A percentile compares a stretch with the other conserved stretches of the same genome.
Conservation (phyloP, 2,888 invertebrate species). For the Eupithecia inturbata region DNA sequence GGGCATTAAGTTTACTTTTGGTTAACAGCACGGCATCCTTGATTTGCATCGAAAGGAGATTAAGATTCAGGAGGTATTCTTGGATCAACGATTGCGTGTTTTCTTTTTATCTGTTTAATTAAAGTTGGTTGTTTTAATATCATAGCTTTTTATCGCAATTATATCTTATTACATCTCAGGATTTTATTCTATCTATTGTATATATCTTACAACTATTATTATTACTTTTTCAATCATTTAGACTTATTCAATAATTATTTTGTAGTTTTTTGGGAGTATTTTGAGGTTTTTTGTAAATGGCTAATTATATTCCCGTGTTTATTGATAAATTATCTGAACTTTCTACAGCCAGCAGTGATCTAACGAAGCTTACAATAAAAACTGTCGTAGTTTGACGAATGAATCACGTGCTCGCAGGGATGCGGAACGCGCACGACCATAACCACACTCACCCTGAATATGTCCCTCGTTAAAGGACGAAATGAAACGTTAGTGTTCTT, state of each 20-base stretch:
- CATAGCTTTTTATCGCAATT: background rate
- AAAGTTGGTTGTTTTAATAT: background rate
- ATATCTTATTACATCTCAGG: background rate
- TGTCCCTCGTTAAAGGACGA: too few relatives aligned
- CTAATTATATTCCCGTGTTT: background rate
- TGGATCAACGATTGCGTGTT: slow-evolving; percentile 58
- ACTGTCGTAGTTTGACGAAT: too few relatives aligned
- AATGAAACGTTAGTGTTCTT: too few relatives aligned
- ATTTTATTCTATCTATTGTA: background rate
- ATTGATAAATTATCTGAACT: background rate
- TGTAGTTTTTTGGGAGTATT: background rate
- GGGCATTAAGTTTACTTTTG: slow-evolving; percentile 52
- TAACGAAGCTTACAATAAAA: background rate
- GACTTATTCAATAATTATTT: background rate
- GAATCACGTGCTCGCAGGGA: too few relatives aligned
- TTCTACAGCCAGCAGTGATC: background rate
- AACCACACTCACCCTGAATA: too few relatives aligned
- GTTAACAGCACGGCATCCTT: slow-evolving; percentile 49
- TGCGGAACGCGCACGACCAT: too few relatives aligned
- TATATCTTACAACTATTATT: too few relatives aligned
- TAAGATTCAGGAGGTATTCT: slow-evolving; percentile 59
- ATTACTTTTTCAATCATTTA: too few relatives aligned
- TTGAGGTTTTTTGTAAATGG: background rate
- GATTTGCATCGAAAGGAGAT: slow-evolving; percentile 57
- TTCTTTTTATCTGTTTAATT: slow-evolving; percentile 64